A percentile compares a stretch with the other conserved stretches of the same genome.
Evolutionary conservation across 2,113 vertebrate genomes (phyloP).

Genomic region (Toxotes jaculatrix): DNA sequence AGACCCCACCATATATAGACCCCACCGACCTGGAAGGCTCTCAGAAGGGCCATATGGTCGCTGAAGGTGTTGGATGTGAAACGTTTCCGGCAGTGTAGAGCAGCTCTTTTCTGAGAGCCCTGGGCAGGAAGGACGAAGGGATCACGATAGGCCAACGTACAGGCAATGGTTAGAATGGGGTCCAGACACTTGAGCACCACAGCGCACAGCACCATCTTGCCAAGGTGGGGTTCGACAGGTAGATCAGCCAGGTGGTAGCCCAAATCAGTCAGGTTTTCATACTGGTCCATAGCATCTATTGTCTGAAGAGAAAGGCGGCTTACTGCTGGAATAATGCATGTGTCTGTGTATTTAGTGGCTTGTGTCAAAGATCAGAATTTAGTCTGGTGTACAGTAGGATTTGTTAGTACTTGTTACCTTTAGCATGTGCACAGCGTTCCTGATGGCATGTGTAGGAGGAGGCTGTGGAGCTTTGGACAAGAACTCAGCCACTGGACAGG

Average conservation of each 20-base stretch:
- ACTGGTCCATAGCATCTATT: conserved; percentile 94
- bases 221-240: conserved; percentile 94
- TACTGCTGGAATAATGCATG: not conserved
- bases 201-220: conserved; percentile 96
- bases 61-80: conserved; percentile 92
- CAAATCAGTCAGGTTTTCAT: conserved; percentile 94
- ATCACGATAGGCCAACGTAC: conserved; percentile 92
- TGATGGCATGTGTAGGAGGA: conserved; percentile 89
- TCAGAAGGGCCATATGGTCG: conserved; percentile 96
- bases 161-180: conserved; percentile 95
- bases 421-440: conserved; percentile 92
- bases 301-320: conserved; percentile 76
- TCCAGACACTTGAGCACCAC: conserved; percentile 96
- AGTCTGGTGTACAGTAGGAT: not conserved
- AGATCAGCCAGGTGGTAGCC: conserved; percentile 95
- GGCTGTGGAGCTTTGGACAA: conserved; percentile 95
- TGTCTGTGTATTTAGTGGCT: not conserved
- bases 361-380: not conserved
- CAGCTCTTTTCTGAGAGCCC: conserved; percentile 90
- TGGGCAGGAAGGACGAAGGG: conserved; percentile 92
- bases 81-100: conserved; percentile 89
- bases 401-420: conserved; percentile 85
- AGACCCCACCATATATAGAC: too few relatives aligned
- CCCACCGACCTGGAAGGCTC: conserved; percentile 92
- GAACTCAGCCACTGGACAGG: conserved; percentile 91